These are phyloP conservation scores for Aulostomus chinensis DNA, from an alignment of 2,797 vertebrate species.

Conservation along the genomic window DNA sequence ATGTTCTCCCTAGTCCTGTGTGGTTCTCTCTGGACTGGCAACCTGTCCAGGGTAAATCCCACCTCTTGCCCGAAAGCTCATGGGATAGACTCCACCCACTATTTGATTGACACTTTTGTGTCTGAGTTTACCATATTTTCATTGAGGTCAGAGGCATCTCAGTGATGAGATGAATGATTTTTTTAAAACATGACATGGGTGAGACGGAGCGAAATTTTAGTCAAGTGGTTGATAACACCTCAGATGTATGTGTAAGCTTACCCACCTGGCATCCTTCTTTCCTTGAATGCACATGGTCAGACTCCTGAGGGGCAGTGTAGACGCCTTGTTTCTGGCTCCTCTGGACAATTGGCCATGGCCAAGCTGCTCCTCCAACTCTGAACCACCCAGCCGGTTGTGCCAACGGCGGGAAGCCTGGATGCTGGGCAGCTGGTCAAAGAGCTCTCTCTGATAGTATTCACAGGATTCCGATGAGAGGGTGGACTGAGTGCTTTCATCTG, in stretches of 20 bases:
- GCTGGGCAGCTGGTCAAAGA: slow-evolving; percentile 73
- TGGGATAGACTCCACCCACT: no score
- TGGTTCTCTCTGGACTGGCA: no score
- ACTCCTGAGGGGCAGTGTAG: slow-evolving; percentile 53
- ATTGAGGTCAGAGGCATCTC: no score
- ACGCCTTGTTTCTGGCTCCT: slow-evolving; percentile 42
- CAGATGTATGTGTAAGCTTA: background rate
- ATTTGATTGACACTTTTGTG: no score
- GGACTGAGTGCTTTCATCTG: slow-evolving; percentile 65
- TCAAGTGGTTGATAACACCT: no score
- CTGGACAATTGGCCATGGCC: slow-evolving; percentile 7
- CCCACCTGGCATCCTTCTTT: slow-evolving; percentile 73
- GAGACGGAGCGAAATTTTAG: no score
- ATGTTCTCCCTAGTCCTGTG: no score
- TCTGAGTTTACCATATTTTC: no score
- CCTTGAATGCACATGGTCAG: slow-evolving; percentile 64
- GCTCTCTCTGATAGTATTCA: slow-evolving; percentile 70
- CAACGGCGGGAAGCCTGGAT: slow-evolving; percentile 39
- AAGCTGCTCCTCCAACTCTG: background rate
- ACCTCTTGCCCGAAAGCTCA: no score
- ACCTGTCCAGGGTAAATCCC: no score
- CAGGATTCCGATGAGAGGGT: slow-evolving; percentile 57
- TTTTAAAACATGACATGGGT: no score
- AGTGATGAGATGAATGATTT: no score
- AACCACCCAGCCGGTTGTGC: slow-evolving; percentile 12